Conservation (phyloP, 1,140 invertebrate genomes). For the Cyclargus thomasi region DNA sequence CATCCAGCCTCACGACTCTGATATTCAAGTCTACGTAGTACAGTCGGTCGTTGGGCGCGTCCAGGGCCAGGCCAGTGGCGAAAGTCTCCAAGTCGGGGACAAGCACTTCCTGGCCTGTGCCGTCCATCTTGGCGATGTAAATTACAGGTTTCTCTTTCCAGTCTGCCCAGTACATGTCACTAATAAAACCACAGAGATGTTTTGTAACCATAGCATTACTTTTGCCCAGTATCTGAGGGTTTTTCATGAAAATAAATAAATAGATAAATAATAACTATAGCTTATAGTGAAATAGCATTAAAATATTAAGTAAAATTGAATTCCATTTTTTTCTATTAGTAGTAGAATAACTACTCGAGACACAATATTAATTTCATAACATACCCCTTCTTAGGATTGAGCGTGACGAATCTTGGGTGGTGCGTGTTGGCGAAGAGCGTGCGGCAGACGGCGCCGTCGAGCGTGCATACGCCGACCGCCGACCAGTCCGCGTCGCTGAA, state of each 20-base stretch:
- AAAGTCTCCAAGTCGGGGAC: slow-evolving; percentile 82
- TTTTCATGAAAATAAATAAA: no score
- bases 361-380: not conserved
- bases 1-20: slow-evolving; percentile 84
- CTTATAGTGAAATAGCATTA: no score
- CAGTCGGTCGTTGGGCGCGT: slow-evolving; percentile 85
- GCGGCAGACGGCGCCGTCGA: slow-evolving; percentile 78
- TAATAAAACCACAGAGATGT: slow-evolving; percentile 36
- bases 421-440: slow-evolving; percentile 76
- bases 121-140: slow-evolving; percentile 90
- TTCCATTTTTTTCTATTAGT: no score
- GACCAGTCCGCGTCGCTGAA: slow-evolving; percentile 85
- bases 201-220: no score
- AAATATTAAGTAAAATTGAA: no score
- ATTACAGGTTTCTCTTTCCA: slow-evolving; percentile 86
- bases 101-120: slow-evolving; percentile 77
- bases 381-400: slow-evolving; percentile 79
- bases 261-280: no score
- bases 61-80: slow-evolving; percentile 93
- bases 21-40: slow-evolving; percentile 90
- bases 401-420: slow-evolving; percentile 78
- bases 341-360: no score
- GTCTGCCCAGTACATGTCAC: slow-evolving; percentile 90
- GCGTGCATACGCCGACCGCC: slow-evolving; percentile 84
- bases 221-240: no score